Evolutionary conservation across 2,888 invertebrate genomes (phyloP), one percentile per base, ranked within the genome.

Genomic region (Netelia inedita): DNA sequence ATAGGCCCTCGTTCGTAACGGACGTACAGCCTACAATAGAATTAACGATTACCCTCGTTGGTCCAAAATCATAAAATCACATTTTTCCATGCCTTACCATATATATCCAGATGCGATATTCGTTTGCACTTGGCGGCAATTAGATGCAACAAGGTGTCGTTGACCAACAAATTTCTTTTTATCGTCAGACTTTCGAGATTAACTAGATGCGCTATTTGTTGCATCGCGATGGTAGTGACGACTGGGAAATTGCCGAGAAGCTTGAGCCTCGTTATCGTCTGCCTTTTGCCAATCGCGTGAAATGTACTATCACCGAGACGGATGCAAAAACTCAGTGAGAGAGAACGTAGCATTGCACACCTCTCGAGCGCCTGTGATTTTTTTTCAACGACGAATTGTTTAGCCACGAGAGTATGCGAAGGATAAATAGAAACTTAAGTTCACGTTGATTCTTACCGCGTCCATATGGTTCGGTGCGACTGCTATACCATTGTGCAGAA

Each of bases 111-210:
- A 14, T 85, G 83, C 21, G 69, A 88, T 6, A 93, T 83, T 35
- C 88, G 85, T 68, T 88, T 90, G 72, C 93, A 93, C 41, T 86
- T 88, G 2, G 85, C 79, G 57, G 95, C 94, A 6, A 96, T 89
- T 66, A 93, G 94, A 87, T 94, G 94, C 82, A 96, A 80, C 23
- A 95, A 94, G 0, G 94, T 91, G 88, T 96, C 95, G 0, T 94
- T 94, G 21, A 96, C 94, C 75, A 94, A 93, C 5, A 93, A 90
- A 83, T 95, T 95, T 73, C 93, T 92, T 87, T 93, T 94, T 61
- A 95, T 86, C 87, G 94, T 94, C 65, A 95, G 88, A 0, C 88
- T 88, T 88, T 94, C 94, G 83, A 95, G 90, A 87, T 95, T 94
- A 0, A 92, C 92, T 14, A 95, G 90, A 0, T 91, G 92, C 0